These are phyloP conservation scores for Bubalus kerabau DNA, from an alignment of 2,113 vertebrate genomes.

Conservation along the genomic window DNA sequence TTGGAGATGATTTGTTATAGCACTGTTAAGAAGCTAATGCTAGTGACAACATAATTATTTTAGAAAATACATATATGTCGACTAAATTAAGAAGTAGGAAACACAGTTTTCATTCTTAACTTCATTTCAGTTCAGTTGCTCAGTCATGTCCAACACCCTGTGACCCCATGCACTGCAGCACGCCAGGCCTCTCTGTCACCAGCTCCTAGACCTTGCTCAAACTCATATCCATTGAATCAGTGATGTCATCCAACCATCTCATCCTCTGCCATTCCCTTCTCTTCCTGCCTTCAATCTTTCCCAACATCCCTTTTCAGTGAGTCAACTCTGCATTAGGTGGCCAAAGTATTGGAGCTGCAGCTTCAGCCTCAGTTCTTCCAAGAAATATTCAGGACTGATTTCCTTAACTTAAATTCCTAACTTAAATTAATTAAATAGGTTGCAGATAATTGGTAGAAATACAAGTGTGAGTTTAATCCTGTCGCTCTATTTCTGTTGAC, in stretches of 20 bases:
- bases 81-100: no score
- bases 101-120: no score
- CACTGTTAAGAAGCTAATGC: no score
- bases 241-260: not conserved
- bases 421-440: no score
- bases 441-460: no score
- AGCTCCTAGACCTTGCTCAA: not conserved
- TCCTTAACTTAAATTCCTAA: not conserved
- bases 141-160: not conserved
- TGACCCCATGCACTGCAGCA: not conserved
- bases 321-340: not conserved
- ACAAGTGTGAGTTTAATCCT: no score
- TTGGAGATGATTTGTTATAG: no score
- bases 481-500: no score
- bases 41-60: no score
- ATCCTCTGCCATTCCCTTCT: accelerated
- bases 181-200: accelerated
- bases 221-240: not conserved
- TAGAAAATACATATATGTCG: no score
- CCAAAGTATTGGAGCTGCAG: not conserved
- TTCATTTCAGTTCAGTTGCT: not conserved
- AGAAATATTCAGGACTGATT: not conserved
- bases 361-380: not conserved
- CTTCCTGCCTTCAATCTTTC: not conserved
- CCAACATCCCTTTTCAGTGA: not conserved